These are phyloP conservation scores for Crenichthys baileyi DNA, from an alignment of 2,797 vertebrate genomes.

Conservation along the genomic window DNA sequence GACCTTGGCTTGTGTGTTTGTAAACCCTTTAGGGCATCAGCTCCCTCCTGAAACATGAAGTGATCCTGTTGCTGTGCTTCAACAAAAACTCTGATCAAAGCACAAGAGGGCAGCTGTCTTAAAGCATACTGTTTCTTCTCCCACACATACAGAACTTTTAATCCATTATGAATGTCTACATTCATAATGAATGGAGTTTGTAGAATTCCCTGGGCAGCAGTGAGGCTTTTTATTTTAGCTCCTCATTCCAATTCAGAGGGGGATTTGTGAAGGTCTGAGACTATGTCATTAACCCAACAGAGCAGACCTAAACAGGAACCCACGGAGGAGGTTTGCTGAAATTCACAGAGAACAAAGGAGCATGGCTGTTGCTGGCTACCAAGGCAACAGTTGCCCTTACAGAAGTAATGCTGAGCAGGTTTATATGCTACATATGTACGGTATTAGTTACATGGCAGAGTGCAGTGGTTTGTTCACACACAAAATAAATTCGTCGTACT, in stretches of 20 bases:
- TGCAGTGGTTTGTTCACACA: neutral
- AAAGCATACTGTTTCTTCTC: neutral
- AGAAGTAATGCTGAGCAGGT: neutral
- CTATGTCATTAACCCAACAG: conserved; percentile 27
- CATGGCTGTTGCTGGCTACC: conserved; percentile 22
- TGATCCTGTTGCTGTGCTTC: conserved; percentile 15
- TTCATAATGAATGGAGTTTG: conserved; percentile 54
- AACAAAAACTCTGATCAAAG: conserved; percentile 15
- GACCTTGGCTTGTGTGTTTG: conserved; percentile 12
- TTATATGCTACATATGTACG: neutral
- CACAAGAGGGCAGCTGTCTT: conserved; percentile 10
- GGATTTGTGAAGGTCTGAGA: conserved; percentile 1
- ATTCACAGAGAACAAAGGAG: neutral
- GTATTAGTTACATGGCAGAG: neutral
- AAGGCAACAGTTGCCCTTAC: conserved; percentile 34
- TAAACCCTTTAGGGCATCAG: conserved; percentile 14
- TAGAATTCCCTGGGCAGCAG: conserved; percentile 30
- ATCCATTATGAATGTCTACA: conserved; percentile 52
- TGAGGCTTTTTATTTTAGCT: conserved; percentile 40
- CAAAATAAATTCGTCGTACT: too few relatives aligned
- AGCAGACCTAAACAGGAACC: conserved; percentile 11
- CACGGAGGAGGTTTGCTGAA: conserved; percentile 8
- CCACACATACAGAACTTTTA: conserved; percentile 32
- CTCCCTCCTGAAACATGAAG: conserved; percentile 17
- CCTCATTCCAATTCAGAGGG: conserved; percentile 21